Base-by-base conservation (phyloP, 2,888 invertebrate species). In the Anthophora plumipes region DNA sequence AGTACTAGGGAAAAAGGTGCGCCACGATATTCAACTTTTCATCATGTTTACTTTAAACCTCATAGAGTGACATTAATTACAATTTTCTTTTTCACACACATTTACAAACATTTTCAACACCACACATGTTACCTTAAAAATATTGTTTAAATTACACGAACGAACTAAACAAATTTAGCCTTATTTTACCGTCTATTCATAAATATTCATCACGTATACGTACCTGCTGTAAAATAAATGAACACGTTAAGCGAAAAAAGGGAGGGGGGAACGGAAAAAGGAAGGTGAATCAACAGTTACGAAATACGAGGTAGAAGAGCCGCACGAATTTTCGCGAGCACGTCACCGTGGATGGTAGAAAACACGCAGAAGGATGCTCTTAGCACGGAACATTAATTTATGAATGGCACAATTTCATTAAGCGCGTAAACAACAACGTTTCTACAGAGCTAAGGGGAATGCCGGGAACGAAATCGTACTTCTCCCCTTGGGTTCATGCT, bases 341-440 rank as follows among this genome's bases (percentile, higher is more conserved):
- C 25, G 50, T 39, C n/a, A 17, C 31, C 17, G 52, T 48, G 17
- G 39, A n/a, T 17, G 12, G n/a, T 12, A 52, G 22, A 39, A 70
- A 60, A 70, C 60, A 22, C 43, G 43, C 31, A 25, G 25, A 50
- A 25, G 54, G 20, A 52, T 43, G 31, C 63, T 43, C 37, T 55
- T 63, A 37, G 31, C 64, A 22, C n/a, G 64, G 31, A 37, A 22
- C 64, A 71, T 71, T 63, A 55, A 71, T 71, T 46, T 71, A 54
- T 64, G 54, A 71, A 71, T 64, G 71, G 71, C 64, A 46, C 54
- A 63, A 63, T 64, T 71, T 71, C 71, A 63, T 71, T 71, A 63
- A 63, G 54, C 63, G 6, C 43, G 43, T 43, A 63, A 54, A 63
- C 54, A 71, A 69, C 37, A 50, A 52, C 9, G 64, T 31, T 31